These are phyloP conservation scores for Melinaea marsaeus DNA, from an alignment of 2,888 invertebrate genomes.

Conservation along the genomic window DNA sequence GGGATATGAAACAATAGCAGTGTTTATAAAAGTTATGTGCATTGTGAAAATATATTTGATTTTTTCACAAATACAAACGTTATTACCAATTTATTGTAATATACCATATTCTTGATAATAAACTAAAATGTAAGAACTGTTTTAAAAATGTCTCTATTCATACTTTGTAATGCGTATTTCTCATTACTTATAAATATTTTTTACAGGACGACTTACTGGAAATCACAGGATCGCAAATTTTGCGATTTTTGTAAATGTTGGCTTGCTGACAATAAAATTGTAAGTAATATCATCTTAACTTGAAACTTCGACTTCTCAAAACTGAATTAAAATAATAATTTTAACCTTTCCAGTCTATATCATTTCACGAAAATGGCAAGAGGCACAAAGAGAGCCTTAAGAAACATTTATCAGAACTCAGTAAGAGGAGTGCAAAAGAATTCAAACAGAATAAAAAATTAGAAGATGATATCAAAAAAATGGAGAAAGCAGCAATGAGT, in stretches of 20 bases:
- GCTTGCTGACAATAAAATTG: conserved; percentile 97
- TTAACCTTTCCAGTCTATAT: conserved; percentile 84
- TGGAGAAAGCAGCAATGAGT: conserved; percentile 93
- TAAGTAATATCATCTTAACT: conserved; percentile 57
- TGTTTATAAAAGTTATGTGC: too few species aligned
- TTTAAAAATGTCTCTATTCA: neutral
- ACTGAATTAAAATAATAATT: neutral
- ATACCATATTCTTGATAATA: too few species aligned
- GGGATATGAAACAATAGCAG: too few species aligned
- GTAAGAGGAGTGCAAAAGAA: conserved; percentile 88
- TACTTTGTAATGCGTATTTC: conserved; percentile 8
- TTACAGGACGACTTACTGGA: conserved; percentile 96
- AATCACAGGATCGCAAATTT: conserved; percentile 95
- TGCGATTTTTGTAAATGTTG: conserved; percentile 99
- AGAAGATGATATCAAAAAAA: conserved; percentile 88
- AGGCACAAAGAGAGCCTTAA: conserved; percentile 95
- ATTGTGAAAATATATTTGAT: too few species aligned
- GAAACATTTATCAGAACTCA: conserved; percentile 89
- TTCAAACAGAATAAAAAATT: conserved; percentile 87
- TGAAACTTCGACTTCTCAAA: neutral
- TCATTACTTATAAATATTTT: neutral
- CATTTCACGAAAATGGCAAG: conserved; percentile 96
- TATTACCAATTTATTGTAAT: too few species aligned
- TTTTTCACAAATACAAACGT: too few species aligned
- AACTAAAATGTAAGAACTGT: too few species aligned